These are phyloP conservation scores for Listronotus bonariensis DNA, from an alignment of 1,140 invertebrate species.

Conservation along the genomic window DNA sequence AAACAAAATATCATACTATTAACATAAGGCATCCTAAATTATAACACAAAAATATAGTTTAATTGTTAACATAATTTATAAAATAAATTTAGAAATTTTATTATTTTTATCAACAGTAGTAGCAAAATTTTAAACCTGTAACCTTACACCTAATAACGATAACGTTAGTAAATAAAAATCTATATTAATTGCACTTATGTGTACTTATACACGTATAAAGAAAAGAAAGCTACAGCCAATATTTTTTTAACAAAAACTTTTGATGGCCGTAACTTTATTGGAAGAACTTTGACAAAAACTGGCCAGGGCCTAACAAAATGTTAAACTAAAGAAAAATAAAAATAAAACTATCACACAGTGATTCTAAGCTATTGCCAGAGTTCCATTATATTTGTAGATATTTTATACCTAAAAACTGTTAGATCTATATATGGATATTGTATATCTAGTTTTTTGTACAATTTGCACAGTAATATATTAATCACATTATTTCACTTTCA, in stretches of 20 bases:
- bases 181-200: constrained; percentile 14
- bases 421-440: constrained; percentile 6
- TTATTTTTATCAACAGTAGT: no score
- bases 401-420: constrained; percentile 11
- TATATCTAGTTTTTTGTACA: constrained; percentile 15
- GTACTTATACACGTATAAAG: neutral
- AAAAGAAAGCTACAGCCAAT: neutral
- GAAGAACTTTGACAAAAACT: constrained; percentile 34
- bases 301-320: constrained; percentile 21
- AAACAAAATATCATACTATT: no score
- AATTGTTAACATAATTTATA: no score
- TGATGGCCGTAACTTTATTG: constrained; percentile 4
- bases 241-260: constrained; percentile 4
- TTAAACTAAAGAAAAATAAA: constrained; percentile 9
- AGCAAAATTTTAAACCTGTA: constrained; percentile 6
- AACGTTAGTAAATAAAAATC: constrained; percentile 9
- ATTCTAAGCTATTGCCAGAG: constrained; percentile 15
- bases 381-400: constrained; percentile 1
- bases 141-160: constrained; percentile 1
- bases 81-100: no score
- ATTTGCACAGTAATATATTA: constrained; percentile 7
- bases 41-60: no score
- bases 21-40: no score
- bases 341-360: constrained; percentile 10
- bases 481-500: constrained; percentile 12